Base-by-base conservation (phyloP, 2,888 invertebrate species). In the Limenitis arthemis region DNA sequence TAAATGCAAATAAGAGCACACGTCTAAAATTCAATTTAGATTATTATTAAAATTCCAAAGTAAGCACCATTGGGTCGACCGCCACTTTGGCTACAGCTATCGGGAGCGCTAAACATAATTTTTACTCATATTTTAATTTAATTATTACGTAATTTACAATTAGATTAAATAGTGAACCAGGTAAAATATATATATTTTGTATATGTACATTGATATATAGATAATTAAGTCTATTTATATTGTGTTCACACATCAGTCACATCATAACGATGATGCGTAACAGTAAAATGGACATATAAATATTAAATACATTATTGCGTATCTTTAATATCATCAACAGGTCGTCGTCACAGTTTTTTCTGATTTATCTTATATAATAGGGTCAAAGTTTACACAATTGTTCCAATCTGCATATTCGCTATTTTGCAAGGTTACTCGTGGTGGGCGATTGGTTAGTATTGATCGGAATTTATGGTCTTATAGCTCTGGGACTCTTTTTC, bases 331-430 rank as follows among this genome's bases (percentile, higher is more conserved):
- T 39, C 11, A 30, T 31, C 20, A 37, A 11, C 36, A 31, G 49
- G 42, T 49, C 42, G 37, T 39, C 34, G 49, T 43, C 37, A 42
- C 43, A 28, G 32, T 47, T 42, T 48, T 37, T 31, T 47, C 48
- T 39, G 49, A 51, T 49, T 34, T 46, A 44, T 9, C 34, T 61
- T 59, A 56, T 55, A 58, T 57, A 61, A 59, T 59, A 70, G 4
- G 65, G 62, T 71, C 62, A 66, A 62, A 65, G 63, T 64, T 72
- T 69, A 63, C 66, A 48, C 53, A 67, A 67, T 62, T 58, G 49
- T 61, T 54, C 53, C 52, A 54, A 66, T 70, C 65, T 64, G 63
- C 66, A 63, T 64, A 63, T 65, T 64, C 59, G 58, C 60, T 56
- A 60, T 65, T 61, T 58, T 43, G 48, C 58, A 61, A 63, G 61